Evolutionary conservation across 2,888 invertebrate genomes (phyloP).

Genomic region (Acleris holmiana): DNA sequence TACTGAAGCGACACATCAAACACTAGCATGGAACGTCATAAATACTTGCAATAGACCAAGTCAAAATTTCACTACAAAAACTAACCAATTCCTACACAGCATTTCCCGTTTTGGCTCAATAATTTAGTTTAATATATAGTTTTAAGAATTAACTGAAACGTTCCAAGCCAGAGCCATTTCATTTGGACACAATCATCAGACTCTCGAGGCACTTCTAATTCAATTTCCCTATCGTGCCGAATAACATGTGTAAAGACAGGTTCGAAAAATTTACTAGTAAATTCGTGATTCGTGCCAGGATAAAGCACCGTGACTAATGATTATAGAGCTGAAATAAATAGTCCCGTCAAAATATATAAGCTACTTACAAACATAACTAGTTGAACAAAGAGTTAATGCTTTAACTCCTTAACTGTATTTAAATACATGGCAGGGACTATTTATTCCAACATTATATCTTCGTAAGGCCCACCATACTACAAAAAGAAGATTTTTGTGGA

Average conservation of each 20-base stretch:
- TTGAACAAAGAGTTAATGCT: no score
- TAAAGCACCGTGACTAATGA: slow-evolving; percentile 51
- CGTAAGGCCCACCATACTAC: no score
- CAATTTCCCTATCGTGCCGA: slow-evolving; percentile 43
- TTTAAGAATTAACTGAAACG: background rate
- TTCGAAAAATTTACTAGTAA: slow-evolving; percentile 70
- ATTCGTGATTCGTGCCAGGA: slow-evolving; percentile 72
- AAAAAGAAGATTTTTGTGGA: no score
- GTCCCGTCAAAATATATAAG: background rate
- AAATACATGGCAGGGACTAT: slow-evolving; percentile 11
- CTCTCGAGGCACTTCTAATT: slow-evolving; percentile 52
- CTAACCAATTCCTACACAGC: background rate
- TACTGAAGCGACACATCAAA: background rate
- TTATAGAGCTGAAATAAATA: slow-evolving; percentile 29
- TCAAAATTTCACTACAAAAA: background rate
- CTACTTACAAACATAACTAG: no score
- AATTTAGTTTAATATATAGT: background rate
- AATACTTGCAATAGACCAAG: background rate
- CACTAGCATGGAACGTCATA: slow-evolving; percentile 9
- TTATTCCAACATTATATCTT: slow-evolving; percentile 28
- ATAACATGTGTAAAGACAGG: slow-evolving; percentile 67
- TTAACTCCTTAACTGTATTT: no score
- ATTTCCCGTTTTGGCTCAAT: background rate
- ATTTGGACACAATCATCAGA: slow-evolving; percentile 41
- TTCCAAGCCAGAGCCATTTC: slow-evolving; percentile 34